phyloP scores from a whole-genome alignment of 53 echinoderm and acorn worm genomes.

The Luidia sarsii region DNA sequence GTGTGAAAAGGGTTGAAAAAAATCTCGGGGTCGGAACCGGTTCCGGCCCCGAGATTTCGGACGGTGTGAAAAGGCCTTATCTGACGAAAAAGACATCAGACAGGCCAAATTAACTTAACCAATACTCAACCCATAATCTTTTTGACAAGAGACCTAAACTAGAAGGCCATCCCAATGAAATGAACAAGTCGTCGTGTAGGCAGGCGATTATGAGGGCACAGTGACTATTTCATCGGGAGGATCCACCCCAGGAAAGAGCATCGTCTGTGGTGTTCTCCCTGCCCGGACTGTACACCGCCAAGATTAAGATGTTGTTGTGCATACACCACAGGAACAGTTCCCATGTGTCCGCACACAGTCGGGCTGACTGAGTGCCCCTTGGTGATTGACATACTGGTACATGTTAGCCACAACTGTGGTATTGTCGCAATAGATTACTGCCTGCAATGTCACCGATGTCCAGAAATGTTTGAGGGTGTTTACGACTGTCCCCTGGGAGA shows the following conservation, averaged over 20 bases:
- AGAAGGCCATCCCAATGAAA: too few species aligned
- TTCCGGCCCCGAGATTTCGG: too few species aligned
- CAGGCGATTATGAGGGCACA: neutral
- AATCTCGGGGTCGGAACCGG: too few species aligned
- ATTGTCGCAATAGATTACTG: conserved; percentile 32
- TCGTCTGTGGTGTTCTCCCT: conserved; percentile 52
- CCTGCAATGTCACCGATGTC: neutral
- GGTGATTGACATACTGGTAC: conserved; percentile 45
- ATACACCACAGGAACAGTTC: conserved; percentile 47
- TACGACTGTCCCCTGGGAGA: neutral
- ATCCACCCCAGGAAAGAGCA: conserved; percentile 16
- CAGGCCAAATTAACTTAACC: too few species aligned
- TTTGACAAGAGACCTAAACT: too few species aligned
- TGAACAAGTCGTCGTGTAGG: conserved; percentile 6
- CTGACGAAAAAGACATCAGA: too few species aligned
- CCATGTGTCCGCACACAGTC: conserved; percentile 12
- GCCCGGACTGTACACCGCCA: conserved; percentile 32
- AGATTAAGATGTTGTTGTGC: neutral
- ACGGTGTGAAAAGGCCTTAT: too few species aligned
- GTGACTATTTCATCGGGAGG: conserved; percentile 20
- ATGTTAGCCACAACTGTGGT: conserved; percentile 52
- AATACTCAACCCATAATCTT: too few species aligned
- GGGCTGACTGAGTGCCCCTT: too few species aligned
- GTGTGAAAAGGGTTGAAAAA: too few species aligned
- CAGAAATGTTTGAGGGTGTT: neutral